Conservation (phyloP, 2,113 vertebrate species). For the Pseudopipra pipra region DNA sequence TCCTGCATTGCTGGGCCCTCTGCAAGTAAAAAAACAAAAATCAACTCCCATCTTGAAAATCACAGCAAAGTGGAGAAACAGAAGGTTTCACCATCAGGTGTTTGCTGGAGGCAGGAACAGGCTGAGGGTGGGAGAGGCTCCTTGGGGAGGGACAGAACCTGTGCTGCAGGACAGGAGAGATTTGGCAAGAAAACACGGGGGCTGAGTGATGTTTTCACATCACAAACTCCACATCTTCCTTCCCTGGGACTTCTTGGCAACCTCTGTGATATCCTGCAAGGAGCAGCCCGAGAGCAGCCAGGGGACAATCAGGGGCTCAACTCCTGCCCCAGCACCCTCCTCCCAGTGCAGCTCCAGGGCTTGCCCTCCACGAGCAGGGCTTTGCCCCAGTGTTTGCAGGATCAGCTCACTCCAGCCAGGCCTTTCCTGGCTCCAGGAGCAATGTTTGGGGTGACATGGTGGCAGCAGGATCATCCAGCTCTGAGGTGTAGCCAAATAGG, state of each 20-base stretch:
- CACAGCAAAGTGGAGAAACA: not conserved
- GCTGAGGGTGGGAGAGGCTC: not conserved
- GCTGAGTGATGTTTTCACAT: not conserved
- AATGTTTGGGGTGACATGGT: rapidly evolving
- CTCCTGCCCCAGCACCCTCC: not conserved
- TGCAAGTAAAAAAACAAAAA: not conserved
- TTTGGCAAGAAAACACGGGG: not conserved
- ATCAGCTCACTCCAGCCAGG: not conserved
- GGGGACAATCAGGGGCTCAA: not conserved
- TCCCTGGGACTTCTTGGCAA: not conserved
- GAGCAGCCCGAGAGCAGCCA: not conserved
- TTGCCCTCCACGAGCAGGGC: rapidly evolving
- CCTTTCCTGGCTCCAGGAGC: not conserved
- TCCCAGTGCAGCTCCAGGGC: not conserved
- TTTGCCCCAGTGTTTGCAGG: not conserved
- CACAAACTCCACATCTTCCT: not conserved
- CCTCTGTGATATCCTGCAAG: not conserved
- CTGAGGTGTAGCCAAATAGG: rapidly evolving
- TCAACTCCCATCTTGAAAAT: not conserved
- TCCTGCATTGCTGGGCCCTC: not conserved
- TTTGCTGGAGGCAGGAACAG: not conserved
- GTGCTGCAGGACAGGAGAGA: not conserved
- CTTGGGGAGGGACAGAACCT: not conserved
- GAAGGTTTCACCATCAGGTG: not conserved
- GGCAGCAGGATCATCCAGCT: not conserved